Evolutionary conservation across 1,140 invertebrate species (phyloP), one percentile per base, ranked within the genome.

Genomic region (Drosophila nikananu): DNA sequence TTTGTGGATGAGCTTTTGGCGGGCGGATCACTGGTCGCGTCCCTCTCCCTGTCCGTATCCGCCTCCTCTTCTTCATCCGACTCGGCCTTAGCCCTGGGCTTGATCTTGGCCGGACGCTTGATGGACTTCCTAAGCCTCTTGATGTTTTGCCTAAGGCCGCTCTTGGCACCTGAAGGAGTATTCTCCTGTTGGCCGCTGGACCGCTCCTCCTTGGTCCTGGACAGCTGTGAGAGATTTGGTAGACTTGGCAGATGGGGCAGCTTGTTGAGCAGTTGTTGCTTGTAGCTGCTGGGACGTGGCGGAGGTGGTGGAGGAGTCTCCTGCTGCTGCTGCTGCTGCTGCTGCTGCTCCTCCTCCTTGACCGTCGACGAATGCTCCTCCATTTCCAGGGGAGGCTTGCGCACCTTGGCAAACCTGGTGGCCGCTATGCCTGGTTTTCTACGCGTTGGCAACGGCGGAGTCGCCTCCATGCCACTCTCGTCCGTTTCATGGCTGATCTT

Each of bases 81-180:
- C 10, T 78, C 74, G 12, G 48, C 27, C 39, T 61, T 12, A 1
- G 42, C 30, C 30, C 59, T 60, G 37, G 25, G 8, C 35, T 57
- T 68, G 1, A 27, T 15, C 52, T 73, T 82, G 8, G 44, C 62
- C 10, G 74, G 77, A 5, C 87, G 68, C 51, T 91, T 92, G 3
- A 92, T 92, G 19, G 86, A 92, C 35, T 83, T 91, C 3, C 76
- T 48, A 6, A 92, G 41, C 9, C 77, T 60, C 37, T 91, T 92
- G 12, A 92, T 64, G 44, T 86, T 86, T 19, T 90, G 79, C 9
- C 54, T 61, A 1, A 90, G 25, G 32, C 37, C 44, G 1, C 62
- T 60, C 64, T 80, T 78, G 9, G 39, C 13, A 10, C 5, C 9
- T 46, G 23, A 3, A 15, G 37, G 2, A n/a, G 37, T 35, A 5